Evolutionary conservation across 2,888 invertebrate genomes (phyloP), one percentile per base, ranked within the genome.

Genomic region (Acleris emargana): DNA sequence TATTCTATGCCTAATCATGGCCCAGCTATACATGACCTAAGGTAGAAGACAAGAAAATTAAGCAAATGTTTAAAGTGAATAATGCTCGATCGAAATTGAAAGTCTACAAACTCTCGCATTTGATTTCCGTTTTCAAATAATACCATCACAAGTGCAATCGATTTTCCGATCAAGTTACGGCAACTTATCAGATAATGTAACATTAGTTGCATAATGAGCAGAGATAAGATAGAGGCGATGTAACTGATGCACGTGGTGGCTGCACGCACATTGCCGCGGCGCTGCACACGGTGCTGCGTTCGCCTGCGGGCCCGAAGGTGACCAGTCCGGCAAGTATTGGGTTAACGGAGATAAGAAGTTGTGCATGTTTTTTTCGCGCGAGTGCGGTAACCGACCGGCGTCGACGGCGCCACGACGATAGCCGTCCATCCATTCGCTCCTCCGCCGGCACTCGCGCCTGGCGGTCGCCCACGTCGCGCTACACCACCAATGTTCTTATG

Each of bases 401-500:
- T 71, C 76, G 77, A 79, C 82, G 77, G 79, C 82, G 83, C 83
- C 79, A 78, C 81, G 81, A 69, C 81, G 79, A 76, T 79, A 75
- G 76, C 78, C 80, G 78, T 62, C 58, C 68, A 59, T 78, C 83
- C 91, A 89, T 89, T 91, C 89, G 88, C 82, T 82, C 81, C 86
- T 78, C 79, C 83, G 89, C 87, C 86, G 88, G 88, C 88, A 83
- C 80, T 79, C 86, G 81, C 82, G 89, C 80, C 80, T 82, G 83
- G 84, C 86, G 88, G 76, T 68, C 71, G 76, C 74, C 73, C 78
- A 77, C 80, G 77, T 74, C 74, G 76, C 83, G 77, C 80, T 75
- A 73, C 47, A 72, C 77, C 76, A 80, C 82, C 85, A 86, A 89
- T 90, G 88, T 87, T 89, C 87, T 78, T 84, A 51, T 45, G 60